These are phyloP conservation scores for Folsomia candida DNA, from an alignment of 2,888 invertebrate species.

Conservation along the genomic window DNA sequence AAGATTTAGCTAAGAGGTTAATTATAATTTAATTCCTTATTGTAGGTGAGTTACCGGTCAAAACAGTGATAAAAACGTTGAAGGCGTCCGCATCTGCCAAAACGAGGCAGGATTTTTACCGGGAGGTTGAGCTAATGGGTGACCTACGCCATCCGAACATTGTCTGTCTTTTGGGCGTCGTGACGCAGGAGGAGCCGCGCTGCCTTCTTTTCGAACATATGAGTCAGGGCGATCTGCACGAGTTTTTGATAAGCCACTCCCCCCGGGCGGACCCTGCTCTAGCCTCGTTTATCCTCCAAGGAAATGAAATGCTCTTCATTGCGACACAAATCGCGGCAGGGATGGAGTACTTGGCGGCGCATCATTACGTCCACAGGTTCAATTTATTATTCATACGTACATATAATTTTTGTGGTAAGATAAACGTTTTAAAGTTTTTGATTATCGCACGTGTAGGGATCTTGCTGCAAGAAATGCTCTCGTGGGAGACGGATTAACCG, in stretches of 20 bases:
- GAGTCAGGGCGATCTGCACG: slow-evolving; percentile 92
- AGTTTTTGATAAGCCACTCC: slow-evolving; percentile 86
- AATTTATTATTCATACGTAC: no score
- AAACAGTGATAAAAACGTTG: slow-evolving; percentile 88
- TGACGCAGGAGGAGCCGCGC: slow-evolving; percentile 81
- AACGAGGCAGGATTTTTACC: slow-evolving; percentile 76
- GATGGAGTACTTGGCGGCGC: slow-evolving; percentile 64
- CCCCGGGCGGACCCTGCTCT: slow-evolving; percentile 56
- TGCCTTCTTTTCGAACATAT: slow-evolving; percentile 98
- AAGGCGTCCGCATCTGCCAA: slow-evolving; percentile 89
- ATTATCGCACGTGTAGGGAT: slow-evolving; percentile 54
- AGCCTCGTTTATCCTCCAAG: neutral
- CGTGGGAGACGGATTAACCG: slow-evolving; percentile 87
- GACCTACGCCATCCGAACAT: slow-evolving; percentile 93
- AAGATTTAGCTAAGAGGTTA: no score
- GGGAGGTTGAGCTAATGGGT: slow-evolving; percentile 91
- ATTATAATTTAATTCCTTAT: no score
- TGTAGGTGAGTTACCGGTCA: slow-evolving; percentile 65
- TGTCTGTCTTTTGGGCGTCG: slow-evolving; percentile 88
- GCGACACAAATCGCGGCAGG: slow-evolving; percentile 75
- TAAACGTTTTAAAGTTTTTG: no score
- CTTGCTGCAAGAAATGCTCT: slow-evolving; percentile 94
- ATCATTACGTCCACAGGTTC: slow-evolving; percentile 86
- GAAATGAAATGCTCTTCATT: slow-evolving; percentile 79
- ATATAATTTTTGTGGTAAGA: no score